Base-by-base conservation (phyloP, 2,113 vertebrate species). In the Platichthys stellatus region DNA sequence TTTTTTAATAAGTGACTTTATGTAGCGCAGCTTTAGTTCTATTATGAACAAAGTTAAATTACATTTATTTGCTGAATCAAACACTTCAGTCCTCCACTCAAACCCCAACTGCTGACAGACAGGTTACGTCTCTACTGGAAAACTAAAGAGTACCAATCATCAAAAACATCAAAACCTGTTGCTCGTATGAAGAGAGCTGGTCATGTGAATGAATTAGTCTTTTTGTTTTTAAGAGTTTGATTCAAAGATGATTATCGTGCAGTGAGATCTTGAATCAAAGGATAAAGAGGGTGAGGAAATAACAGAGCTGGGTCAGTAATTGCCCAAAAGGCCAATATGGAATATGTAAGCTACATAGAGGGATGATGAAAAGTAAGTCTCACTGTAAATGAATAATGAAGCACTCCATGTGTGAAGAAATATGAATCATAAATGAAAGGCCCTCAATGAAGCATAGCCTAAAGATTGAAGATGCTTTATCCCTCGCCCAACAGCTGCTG, bases 401-500 rank as follows among this genome's bases (percentile, higher is more conserved):
- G 20, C 28, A 24, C 57, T 62, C 23, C 20, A 61, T 66, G 23
- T 51, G 28, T 20, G 51, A 4, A 28, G 35, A 67, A 72, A 66
- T 56, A 61, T 73, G 15, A 83, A 80, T 75, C 24, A 85, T 62
- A 54, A 43, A 74, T 81, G 38, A 74, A 80, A 21, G 59, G 13
- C 20, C 15, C 51, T 72, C 5, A 57, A n/a, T 65, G 24, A 67
- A 72, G 60, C 54, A 40, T 9, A 75, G 15, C 13, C 58, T 4
- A 10, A 7, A 24, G 6, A 53, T 4, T 75, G 28, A 66, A 8
- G 13, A 47, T 24, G 40, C 51, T 77, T 71, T 76, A 6, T 3
- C 76, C 64, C 63, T 66, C 77, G 26, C 18, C 40, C 35, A 2
- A 40, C 67, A 97, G 96, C 88, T 94, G 61, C 91, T 97, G 69